These are phyloP conservation scores for Hypotaenidia okinawae DNA, from an alignment of 2,797 vertebrate species.

Conservation along the genomic window DNA sequence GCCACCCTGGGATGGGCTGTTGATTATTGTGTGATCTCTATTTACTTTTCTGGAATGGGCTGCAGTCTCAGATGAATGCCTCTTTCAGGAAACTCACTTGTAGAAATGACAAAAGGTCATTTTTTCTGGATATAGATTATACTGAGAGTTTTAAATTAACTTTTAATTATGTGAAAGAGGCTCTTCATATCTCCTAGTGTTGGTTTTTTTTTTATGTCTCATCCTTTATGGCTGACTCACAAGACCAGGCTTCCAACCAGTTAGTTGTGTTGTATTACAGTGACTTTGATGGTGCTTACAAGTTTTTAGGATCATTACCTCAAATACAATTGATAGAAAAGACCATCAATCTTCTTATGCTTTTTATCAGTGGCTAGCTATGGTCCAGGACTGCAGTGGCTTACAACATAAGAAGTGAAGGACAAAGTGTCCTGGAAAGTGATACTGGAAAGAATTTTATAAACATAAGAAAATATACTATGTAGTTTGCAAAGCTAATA, in stretches of 20 bases:
- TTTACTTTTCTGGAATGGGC: constrained; percentile 49
- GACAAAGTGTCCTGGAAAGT: not conserved
- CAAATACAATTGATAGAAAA: not conserved
- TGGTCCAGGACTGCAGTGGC: not conserved
- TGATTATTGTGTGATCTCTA: constrained; percentile 11
- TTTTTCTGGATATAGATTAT: constrained; percentile 26
- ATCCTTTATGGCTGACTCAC: not conserved
- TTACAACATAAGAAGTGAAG: not conserved
- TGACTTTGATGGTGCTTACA: not conserved
- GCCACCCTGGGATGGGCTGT: not conserved
- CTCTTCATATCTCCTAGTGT: constrained; percentile 4
- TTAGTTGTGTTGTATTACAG: not conserved
- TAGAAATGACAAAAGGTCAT: constrained; percentile 16
- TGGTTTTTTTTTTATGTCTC: not conserved
- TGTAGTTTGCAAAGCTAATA: not conserved
- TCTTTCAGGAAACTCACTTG: constrained; percentile 25
- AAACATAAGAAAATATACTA: not conserved
- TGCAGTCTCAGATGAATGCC: constrained; percentile 39
- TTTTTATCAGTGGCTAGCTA: not conserved
- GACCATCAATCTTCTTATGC: not conserved
- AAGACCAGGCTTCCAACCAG: not conserved
- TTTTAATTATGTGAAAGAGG: constrained; percentile 54
- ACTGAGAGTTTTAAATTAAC: constrained; percentile 57
- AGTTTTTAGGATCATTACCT: not conserved
- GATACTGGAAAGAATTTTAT: not conserved